Evolutionary conservation across 2,113 vertebrate genomes (phyloP).

Genomic region (Lagopus muta): DNA sequence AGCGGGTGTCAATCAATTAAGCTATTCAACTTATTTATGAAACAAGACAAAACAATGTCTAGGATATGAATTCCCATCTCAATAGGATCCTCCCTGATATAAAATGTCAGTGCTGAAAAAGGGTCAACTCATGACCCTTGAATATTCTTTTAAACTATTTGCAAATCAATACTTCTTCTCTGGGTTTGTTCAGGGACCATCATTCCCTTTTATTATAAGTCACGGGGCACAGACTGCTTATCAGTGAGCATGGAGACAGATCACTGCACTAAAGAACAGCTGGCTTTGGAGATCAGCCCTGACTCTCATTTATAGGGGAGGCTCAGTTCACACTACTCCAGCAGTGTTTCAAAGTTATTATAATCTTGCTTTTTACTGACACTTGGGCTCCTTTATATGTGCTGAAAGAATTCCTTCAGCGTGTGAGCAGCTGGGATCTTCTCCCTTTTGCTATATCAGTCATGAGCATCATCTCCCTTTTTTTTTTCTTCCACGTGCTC

Average conservation of each 20-base stretch:
- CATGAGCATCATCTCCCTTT: not conserved
- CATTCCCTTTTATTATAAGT: slow-evolving; percentile 56
- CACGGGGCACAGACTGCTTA: slow-evolving; percentile 50
- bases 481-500: not conserved
- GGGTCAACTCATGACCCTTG: slow-evolving; percentile 69
- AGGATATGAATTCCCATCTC: slow-evolving; percentile 72
- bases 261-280: slow-evolving; percentile 52
- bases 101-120: slow-evolving; percentile 73
- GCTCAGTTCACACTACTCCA: not conserved
- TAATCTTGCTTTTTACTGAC: not conserved
- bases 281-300: slow-evolving; percentile 16
- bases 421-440: not conserved
- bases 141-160: slow-evolving; percentile 75
- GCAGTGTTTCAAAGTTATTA: not conserved
- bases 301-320: not conserved
- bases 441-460: not conserved
- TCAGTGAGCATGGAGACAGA: slow-evolving; percentile 50
- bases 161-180: slow-evolving; percentile 73
- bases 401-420: not conserved
- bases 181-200: slow-evolving; percentile 59
- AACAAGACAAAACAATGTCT: slow-evolving; percentile 73
- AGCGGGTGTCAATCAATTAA: slow-evolving; percentile 74
- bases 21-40: slow-evolving; percentile 75
- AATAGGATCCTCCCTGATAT: slow-evolving; percentile 70
- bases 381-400: not conserved